These are phyloP conservation scores for Apis dorsata DNA, from an alignment of 1,140 invertebrate species.

Conservation along the genomic window DNA sequence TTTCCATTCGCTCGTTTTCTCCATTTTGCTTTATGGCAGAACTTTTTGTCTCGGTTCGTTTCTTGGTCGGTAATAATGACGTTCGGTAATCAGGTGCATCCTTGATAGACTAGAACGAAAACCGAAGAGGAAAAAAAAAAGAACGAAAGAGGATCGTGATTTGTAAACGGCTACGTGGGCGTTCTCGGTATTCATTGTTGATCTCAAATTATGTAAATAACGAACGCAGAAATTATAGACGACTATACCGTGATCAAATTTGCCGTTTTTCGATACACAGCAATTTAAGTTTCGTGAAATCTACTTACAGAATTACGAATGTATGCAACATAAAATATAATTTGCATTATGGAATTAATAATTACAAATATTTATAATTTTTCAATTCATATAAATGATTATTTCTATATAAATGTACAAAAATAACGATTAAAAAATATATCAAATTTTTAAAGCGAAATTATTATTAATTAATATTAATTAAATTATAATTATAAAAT, in stretches of 20 bases:
- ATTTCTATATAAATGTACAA: too few species aligned
- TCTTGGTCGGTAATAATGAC: constrained; percentile 68
- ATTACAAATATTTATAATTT: too few species aligned
- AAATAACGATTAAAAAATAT: too few species aligned
- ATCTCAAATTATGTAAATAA: constrained; percentile 63
- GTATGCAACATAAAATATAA: too few species aligned
- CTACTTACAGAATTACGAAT: not conserved
- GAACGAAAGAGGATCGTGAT: constrained; percentile 37
- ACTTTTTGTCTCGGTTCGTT: not conserved
- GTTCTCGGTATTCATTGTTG: constrained; percentile 59
- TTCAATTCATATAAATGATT: too few species aligned
- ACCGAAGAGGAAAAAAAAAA: constrained; percentile 21
- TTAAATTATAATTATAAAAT: too few species aligned
- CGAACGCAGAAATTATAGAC: constrained; percentile 48
- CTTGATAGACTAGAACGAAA: constrained; percentile 48
- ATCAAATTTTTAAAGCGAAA: too few species aligned
- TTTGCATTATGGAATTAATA: too few species aligned
- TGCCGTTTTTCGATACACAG: constrained; percentile 8
- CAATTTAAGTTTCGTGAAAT: not conserved
- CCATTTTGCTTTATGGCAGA: not conserved
- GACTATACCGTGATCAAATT: constrained; percentile 45
- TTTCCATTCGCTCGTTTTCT: not conserved
- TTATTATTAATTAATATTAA: too few species aligned
- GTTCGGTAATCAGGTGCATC: constrained; percentile 73
- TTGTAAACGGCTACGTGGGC: constrained; percentile 66